These are phyloP conservation scores for Philotrypesis tridentata DNA, from an alignment of 1,140 invertebrate genomes.

Conservation along the genomic window DNA sequence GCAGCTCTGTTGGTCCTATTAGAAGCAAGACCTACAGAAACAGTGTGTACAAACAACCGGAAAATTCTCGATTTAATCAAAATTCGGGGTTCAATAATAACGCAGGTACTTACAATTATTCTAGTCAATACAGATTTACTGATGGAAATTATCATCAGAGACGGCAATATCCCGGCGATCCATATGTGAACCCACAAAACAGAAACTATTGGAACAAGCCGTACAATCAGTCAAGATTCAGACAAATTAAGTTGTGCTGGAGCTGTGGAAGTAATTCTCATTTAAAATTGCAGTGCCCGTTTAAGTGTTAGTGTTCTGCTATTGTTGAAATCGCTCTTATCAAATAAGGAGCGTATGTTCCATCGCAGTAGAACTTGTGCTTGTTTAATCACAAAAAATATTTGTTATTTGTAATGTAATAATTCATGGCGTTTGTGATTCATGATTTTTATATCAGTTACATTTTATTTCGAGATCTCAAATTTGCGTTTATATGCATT, in stretches of 20 bases:
- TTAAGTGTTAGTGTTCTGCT: background rate
- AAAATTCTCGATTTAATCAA: background rate
- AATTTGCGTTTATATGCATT: too few species aligned
- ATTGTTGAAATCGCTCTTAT: background rate
- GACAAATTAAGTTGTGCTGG: background rate
- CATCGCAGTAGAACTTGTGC: too few species aligned
- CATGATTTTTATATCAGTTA: background rate
- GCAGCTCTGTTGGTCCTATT: background rate
- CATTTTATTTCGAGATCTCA: background rate
- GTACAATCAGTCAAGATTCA: background rate
- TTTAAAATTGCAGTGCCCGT: background rate
- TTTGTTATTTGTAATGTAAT: background rate
- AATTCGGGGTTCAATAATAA: background rate
- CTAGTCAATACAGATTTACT: background rate
- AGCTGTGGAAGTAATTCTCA: background rate
- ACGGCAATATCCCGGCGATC: background rate
- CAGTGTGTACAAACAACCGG: background rate
- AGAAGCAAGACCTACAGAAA: background rate
- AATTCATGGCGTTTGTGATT: background rate
- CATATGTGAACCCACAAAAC: background rate
- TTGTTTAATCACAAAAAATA: background rate
- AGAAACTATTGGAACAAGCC: background rate
- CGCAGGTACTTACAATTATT: background rate
- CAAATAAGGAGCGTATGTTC: background rate
- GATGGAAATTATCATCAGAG: background rate